Percentiles rank a stretch among this genome's conserved stretches.
These are phyloP conservation scores for Eristalis intricaria DNA, from an alignment of 2,888 invertebrate species.

Conservation along the genomic window DNA sequence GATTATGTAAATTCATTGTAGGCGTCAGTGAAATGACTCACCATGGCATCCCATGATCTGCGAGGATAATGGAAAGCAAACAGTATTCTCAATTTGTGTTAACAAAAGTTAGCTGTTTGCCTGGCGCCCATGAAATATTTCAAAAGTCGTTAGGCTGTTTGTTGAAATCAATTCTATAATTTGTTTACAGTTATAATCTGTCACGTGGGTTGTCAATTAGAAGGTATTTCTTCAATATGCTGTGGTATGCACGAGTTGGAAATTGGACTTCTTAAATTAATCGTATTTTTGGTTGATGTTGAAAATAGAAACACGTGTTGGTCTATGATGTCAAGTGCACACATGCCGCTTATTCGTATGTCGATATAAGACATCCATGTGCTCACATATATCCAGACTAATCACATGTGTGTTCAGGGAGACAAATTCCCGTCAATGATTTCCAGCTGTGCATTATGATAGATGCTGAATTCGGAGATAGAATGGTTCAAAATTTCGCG, in stretches of 20 bases:
- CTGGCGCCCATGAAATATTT: neutral
- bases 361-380: too few relatives aligned
- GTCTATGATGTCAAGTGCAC: too few relatives aligned
- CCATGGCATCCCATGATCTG: neutral
- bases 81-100: neutral
- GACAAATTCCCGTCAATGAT: too few relatives aligned
- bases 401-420: too few relatives aligned
- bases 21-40: slow-evolving; percentile 1
- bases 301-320: too few relatives aligned
- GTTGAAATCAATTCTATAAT: neutral
- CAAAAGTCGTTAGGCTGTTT: neutral
- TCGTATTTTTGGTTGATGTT: neutral
- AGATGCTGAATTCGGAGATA: too few relatives aligned
- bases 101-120: neutral
- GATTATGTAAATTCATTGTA: slow-evolving; percentile 4
- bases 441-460: too few relatives aligned
- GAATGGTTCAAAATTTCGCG: too few relatives aligned
- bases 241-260: neutral
- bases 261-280: neutral
- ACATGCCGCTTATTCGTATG: too few relatives aligned
- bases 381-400: too few relatives aligned
- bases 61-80: neutral
- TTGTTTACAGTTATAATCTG: neutral
- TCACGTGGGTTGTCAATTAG: neutral
- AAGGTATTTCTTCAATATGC: neutral